Evolutionary conservation across 2,113 vertebrate species (phyloP).

Genomic region (Psilopsiagon aymara): DNA sequence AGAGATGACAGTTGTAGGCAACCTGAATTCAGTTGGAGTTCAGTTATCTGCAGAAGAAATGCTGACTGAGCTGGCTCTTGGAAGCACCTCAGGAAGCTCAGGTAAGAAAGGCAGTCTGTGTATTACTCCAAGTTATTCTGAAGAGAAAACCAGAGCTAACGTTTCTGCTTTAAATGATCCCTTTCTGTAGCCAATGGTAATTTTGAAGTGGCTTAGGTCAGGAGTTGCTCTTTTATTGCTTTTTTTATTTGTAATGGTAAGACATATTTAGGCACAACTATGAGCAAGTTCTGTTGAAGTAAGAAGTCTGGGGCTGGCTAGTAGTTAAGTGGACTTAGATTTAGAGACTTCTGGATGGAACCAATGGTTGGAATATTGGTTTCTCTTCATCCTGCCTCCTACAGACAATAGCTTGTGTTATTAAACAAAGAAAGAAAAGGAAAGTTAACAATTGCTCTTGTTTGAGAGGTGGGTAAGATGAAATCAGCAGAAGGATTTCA

Average conservation of each 20-base stretch:
- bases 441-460: neutral
- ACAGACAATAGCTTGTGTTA: neutral
- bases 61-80: neutral
- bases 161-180: neutral
- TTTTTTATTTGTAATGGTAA: neutral
- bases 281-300: neutral
- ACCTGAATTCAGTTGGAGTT: neutral
- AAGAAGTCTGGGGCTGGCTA: neutral
- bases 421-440: neutral
- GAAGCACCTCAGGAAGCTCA: slow-evolving; percentile 8
- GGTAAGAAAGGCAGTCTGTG: neutral
- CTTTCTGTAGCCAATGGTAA: neutral
- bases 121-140: neutral
- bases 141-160: neutral
- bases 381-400: neutral
- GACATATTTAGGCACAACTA: neutral
- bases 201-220: neutral
- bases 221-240: neutral
- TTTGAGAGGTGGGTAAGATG: neutral
- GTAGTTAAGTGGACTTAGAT: neutral
- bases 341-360: neutral
- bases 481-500: neutral
- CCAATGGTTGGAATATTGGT: neutral
- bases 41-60: neutral
- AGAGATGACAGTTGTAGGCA: neutral